Evolutionary conservation across 1,140 invertebrate species (phyloP).

Genomic region (Bombus superbus): DNA sequence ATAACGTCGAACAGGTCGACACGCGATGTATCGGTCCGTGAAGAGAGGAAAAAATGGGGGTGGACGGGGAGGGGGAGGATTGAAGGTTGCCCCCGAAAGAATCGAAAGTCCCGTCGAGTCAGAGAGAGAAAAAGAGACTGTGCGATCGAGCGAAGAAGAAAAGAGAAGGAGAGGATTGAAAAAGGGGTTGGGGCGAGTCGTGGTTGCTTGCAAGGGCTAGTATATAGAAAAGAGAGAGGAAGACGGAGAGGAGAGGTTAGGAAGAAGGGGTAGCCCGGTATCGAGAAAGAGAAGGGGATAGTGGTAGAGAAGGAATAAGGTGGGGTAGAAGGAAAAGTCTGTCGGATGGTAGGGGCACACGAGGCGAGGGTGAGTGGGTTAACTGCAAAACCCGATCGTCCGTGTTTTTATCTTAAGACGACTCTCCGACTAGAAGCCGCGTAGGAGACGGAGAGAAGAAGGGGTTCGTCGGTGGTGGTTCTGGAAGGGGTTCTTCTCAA

Average conservation of each 20-base stretch:
- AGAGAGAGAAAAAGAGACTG: background rate
- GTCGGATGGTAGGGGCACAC: constrained; percentile 43
- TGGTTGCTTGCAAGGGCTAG: constrained; percentile 59
- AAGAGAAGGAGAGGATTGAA: constrained; percentile 40
- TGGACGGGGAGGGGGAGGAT: constrained; percentile 49
- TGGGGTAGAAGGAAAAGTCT: constrained; percentile 56
- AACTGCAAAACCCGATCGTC: constrained; percentile 80
- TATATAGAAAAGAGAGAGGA: constrained; percentile 16
- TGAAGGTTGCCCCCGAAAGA: constrained; percentile 73
- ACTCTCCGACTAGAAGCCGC: constrained; percentile 61
- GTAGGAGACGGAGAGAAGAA: constrained; percentile 57
- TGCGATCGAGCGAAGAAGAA: constrained; percentile 31
- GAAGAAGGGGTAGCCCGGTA: constrained; percentile 43
- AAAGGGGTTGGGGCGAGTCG: constrained; percentile 54
- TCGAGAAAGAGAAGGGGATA: constrained; percentile 45
- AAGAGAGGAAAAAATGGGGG: constrained; percentile 61
- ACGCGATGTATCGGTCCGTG: constrained; percentile 65
- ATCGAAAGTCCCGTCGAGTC: constrained; percentile 66
- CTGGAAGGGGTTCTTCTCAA: constrained; percentile 66
- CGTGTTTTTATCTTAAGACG: constrained; percentile 82
- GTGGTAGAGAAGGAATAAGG: constrained; percentile 49
- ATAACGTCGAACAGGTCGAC: constrained; percentile 68
- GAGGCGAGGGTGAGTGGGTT: constrained; percentile 74
- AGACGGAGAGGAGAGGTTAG: constrained; percentile 31
- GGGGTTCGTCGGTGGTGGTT: constrained; percentile 54